Evolutionary conservation across 1,140 invertebrate species (phyloP).

Genomic region (Dendroctonus valens): DNA sequence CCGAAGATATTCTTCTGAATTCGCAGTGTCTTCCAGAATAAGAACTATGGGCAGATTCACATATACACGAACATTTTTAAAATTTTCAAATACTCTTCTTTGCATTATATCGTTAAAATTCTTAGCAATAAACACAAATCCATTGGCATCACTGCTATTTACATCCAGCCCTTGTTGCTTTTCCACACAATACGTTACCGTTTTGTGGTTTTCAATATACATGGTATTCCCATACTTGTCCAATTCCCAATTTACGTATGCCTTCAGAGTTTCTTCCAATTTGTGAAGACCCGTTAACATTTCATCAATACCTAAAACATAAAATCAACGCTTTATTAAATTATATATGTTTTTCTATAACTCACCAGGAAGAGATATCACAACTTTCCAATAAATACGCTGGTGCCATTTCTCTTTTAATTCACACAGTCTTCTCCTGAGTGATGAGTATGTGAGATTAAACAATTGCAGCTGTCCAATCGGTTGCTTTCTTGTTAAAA

Average conservation of each 20-base stretch:
- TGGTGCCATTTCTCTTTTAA: slow-evolving; percentile 53
- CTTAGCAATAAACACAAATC: slow-evolving; percentile 43
- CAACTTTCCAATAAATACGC: slow-evolving; percentile 66
- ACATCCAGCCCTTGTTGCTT: slow-evolving; percentile 34
- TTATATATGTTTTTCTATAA: neutral
- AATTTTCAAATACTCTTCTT: slow-evolving; percentile 36
- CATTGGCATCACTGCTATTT: slow-evolving; percentile 38
- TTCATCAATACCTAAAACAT: slow-evolving; percentile 42
- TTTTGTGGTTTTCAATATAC: slow-evolving; percentile 37
- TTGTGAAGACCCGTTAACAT: slow-evolving; percentile 39
- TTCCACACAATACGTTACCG: slow-evolving; percentile 39
- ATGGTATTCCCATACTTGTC: slow-evolving; percentile 26
- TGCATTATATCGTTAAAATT: slow-evolving; percentile 35
- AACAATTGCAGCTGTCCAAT: slow-evolving; percentile 52
- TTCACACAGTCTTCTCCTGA: slow-evolving; percentile 53
- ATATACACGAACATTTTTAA: slow-evolving; percentile 40
- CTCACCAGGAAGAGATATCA: slow-evolving; percentile 48
- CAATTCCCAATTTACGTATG: slow-evolving; percentile 41
- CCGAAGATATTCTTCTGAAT: slow-evolving; percentile 27
- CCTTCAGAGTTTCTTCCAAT: slow-evolving; percentile 49
- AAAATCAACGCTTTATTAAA: neutral
- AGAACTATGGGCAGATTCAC: slow-evolving; percentile 41
- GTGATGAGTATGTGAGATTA: slow-evolving; percentile 53
- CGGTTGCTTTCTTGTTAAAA: slow-evolving; percentile 46
- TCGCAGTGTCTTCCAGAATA: slow-evolving; percentile 37